Evolutionary conservation across 2,888 invertebrate genomes (phyloP).

Genomic region (Euproctis similis): DNA sequence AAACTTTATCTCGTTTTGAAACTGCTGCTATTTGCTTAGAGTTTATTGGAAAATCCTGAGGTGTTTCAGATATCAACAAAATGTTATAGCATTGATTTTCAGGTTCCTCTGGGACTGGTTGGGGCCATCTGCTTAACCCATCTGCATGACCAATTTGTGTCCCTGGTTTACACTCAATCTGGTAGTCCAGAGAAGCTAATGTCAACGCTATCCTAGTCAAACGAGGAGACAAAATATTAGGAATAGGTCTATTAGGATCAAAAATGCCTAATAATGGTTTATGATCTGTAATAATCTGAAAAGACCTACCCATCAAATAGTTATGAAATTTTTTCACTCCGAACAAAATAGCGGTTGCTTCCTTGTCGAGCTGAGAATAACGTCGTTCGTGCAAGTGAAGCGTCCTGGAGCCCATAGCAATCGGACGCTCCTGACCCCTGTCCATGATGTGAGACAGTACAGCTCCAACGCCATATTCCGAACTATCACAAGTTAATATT

Average conservation of each 20-base stretch:
- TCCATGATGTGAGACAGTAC: too few species aligned
- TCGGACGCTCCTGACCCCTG: too few species aligned
- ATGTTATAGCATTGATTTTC: too few species aligned
- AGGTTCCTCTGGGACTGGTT: background rate
- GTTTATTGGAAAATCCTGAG: too few species aligned
- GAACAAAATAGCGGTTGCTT: background rate
- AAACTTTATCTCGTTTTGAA: too few species aligned
- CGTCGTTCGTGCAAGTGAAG: too few species aligned
- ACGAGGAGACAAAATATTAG: background rate
- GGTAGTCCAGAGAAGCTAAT: background rate
- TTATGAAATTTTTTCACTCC: background rate
- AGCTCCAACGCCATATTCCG: too few species aligned
- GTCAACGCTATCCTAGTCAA: background rate
- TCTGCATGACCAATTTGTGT: background rate
- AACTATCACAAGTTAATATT: too few species aligned
- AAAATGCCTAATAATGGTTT: background rate
- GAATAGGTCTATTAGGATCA: too few species aligned
- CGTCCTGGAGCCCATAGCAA: too few species aligned
- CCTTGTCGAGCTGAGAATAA: background rate
- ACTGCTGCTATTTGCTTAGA: too few species aligned
- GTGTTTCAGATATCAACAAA: too few species aligned
- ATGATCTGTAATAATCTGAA: slow-evolving; percentile 1
- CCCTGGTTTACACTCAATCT: background rate
- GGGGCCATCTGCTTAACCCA: background rate
- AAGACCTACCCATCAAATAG: background rate